Evolutionary conservation across 2,113 vertebrate species (phyloP), one percentile per base, ranked within the genome.

Genomic region (Piprites chloris): DNA sequence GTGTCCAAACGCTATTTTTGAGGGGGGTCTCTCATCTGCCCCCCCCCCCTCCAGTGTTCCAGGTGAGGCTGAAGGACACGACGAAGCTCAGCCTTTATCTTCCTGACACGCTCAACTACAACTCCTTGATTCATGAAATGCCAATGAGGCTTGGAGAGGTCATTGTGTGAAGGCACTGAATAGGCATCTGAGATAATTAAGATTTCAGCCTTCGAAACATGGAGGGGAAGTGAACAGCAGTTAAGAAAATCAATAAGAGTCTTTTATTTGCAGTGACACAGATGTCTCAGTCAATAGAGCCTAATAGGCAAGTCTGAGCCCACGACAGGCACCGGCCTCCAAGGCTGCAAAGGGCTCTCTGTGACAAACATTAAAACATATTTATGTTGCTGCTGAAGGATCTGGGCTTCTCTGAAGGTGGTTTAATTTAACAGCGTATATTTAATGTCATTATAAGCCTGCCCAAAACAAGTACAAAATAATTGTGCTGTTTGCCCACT

Each of bases 211-310:
- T 98, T 98, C 97, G 98, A 98, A 98, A 98, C 97, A 95, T 95
- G 97, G 98, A 99, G 98, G 98, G 99, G 98, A 99, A 99, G 99
- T 99, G 98, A 99, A 97, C 98, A 99, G 99, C 98, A 98, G 98
- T 98, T 98, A 98, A 98, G 98, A 98, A 99, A 99, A 99, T 99
- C 99, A 99, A 99, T 99, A 98, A 98, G 98, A 98, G 98, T 98
- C 98, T 98, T 99, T 99, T 99, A 99, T 99, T 99, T 98, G 98
- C 98, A 97, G 98, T 99, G 99, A 99, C 99, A 99, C 99, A 98
- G 99, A 99, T 99, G 99, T 99, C 99, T 99, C 99, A 99, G 99
- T 99, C 99, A 99, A 99, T 99, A 99, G 98, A 98, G 99, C 98
- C 99, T 99, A 99, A 99, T 98, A 99, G 99, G 99, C 98, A 98